These are phyloP conservation scores for Lonchura striata DNA, from an alignment of 2,113 vertebrate species.

Conservation along the genomic window DNA sequence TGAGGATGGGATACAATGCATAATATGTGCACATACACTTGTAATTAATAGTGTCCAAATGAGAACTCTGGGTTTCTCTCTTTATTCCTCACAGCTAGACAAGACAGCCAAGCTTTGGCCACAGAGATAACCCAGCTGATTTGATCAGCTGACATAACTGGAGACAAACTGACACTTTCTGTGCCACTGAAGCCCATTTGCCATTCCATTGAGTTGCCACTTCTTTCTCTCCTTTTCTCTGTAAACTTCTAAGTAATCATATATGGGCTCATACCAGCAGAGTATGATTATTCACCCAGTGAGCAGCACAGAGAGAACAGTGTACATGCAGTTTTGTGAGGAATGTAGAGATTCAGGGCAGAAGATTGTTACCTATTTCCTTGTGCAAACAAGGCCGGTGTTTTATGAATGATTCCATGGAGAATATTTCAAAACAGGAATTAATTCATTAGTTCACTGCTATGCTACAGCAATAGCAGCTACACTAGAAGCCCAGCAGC, in stretches of 20 bases:
- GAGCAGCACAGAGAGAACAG: not conserved
- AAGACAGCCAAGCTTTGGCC: not conserved
- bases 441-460: constrained; percentile 30
- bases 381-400: constrained; percentile 30
- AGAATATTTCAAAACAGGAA: constrained; percentile 42
- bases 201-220: not conserved
- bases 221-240: not conserved
- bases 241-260: not conserved
- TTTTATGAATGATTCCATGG: constrained; percentile 4
- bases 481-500: constrained; percentile 4
- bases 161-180: not conserved
- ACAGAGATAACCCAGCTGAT: not conserved
- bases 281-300: not conserved
- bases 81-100: not conserved
- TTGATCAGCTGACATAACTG: not conserved
- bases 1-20: not conserved
- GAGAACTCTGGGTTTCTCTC: not conserved
- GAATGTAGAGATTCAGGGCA: not conserved
- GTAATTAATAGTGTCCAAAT: not conserved
- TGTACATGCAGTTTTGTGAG: not conserved
- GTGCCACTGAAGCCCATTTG: not conserved
- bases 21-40: not conserved
- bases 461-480: not conserved
- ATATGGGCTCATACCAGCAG: not conserved
- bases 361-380: not conserved